Evolutionary conservation across 1,140 invertebrate genomes (phyloP).

Genomic region (Trachymyrmex septentrionalis): DNA sequence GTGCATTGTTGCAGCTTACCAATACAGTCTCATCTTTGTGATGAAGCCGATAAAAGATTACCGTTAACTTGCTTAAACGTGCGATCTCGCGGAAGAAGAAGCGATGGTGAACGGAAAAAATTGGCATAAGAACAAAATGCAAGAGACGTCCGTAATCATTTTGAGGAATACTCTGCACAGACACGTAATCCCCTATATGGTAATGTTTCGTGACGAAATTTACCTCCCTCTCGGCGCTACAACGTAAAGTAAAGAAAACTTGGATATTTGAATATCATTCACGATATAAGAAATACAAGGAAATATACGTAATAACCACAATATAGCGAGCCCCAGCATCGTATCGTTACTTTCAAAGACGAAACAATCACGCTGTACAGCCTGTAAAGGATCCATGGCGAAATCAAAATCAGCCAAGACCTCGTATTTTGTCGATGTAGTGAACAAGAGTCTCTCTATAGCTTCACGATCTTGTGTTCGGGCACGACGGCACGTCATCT

Average conservation of each 20-base stretch:
- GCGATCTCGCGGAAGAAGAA: slow-evolving; percentile 89
- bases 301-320: slow-evolving; percentile 64
- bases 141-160: slow-evolving; percentile 86
- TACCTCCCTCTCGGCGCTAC: slow-evolving; percentile 84
- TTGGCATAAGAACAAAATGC: slow-evolving; percentile 87
- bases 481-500: slow-evolving; percentile 70
- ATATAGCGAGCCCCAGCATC: slow-evolving; percentile 86
- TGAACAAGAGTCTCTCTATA: slow-evolving; percentile 71
- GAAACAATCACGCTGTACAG: slow-evolving; percentile 68
- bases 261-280: background rate
- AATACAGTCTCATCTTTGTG: slow-evolving; percentile 78
- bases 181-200: slow-evolving; percentile 87
- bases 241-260: background rate
- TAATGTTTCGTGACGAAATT: slow-evolving; percentile 86
- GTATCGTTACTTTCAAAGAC: slow-evolving; percentile 85
- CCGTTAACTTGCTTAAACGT: slow-evolving; percentile 83
- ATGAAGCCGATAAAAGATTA: slow-evolving; percentile 86
- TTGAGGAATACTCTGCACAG: slow-evolving; percentile 82
- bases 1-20: slow-evolving; percentile 70
- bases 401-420: slow-evolving; percentile 76
- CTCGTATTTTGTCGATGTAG: slow-evolving; percentile 63
- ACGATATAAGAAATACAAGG: background rate
- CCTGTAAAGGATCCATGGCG: slow-evolving; percentile 21
- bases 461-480: slow-evolving; percentile 65
- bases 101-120: slow-evolving; percentile 87